phyloP scores from a whole-genome alignment of 2,113 vertebrate species.

The Halichoeres trimaculatus region DNA sequence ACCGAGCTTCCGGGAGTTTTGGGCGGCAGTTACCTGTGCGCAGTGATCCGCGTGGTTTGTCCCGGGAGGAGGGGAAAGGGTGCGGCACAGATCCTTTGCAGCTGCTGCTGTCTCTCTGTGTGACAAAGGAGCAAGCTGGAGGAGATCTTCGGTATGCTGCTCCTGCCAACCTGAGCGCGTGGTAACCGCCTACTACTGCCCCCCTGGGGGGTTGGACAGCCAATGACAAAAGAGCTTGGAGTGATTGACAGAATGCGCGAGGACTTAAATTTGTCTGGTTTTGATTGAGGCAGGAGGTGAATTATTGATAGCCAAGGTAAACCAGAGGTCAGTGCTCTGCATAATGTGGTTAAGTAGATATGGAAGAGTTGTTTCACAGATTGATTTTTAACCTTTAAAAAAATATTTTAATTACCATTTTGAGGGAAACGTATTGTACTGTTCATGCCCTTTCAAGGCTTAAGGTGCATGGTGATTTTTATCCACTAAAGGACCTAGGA shows the following conservation, averaged over 20 bases:
- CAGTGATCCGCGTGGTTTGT: background rate
- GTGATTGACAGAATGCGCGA: conserved; percentile 14
- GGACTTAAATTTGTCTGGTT: background rate
- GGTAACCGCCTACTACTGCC: conserved; percentile 12
- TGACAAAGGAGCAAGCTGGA: conserved; percentile 25
- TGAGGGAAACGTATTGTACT: too few relatives aligned
- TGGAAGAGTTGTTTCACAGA: too few relatives aligned
- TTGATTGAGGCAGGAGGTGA: background rate
- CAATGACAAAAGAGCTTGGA: conserved; percentile 26
- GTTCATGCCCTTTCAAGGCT: too few relatives aligned
- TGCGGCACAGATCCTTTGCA: conserved; percentile 28
- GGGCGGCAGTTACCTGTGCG: conserved; percentile 52
- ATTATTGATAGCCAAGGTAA: background rate
- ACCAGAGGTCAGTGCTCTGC: background rate
- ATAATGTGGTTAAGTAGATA: background rate
- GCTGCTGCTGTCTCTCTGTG: background rate
- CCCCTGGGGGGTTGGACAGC: background rate
- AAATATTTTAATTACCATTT: too few relatives aligned
- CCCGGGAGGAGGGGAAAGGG: conserved; percentile 39
- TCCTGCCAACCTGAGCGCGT: conserved; percentile 38
- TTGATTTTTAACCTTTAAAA: too few relatives aligned
- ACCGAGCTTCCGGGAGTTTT: conserved; percentile 25
- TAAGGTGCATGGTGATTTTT: too few relatives aligned
- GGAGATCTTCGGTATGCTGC: background rate
- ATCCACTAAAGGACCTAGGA: too few relatives aligned